Base-by-base conservation (phyloP, 2,888 invertebrate species). In the Idaea aversata region DNA sequence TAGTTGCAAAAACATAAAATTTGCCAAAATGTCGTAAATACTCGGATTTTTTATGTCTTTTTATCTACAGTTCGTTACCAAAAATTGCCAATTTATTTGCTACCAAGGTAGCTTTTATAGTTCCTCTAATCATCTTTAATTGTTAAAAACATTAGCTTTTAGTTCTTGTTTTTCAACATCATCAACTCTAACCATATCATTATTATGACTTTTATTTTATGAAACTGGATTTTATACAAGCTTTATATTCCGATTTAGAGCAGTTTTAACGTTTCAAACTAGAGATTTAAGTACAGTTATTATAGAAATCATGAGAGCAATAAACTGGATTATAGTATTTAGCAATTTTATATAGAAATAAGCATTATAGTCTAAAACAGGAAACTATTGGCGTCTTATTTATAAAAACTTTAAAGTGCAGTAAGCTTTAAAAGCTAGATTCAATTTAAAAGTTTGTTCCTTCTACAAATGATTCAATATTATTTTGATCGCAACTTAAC, bases 61-160 rank as follows among this genome's bases (percentile, higher is more conserved):
- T 47, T 47, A 47, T 47, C 47, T 47, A 47, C 7, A 47, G 47
- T 10, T 47, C 47, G 47, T 47, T 47, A 47, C 13, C 47, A 47
- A 47, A 47, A 47, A 47, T 47, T 47, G 47, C 7, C 47, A 5
- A 47, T 47, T 47, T 47, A 47, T 47, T 13, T 47, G 47, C 47
- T 47, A 47, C 47, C 47, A 47, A 47, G 47, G 47, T 47, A 47
- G 47, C 47, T 47, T 47, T 47, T 47, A 47, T 47, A 47, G 47
- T 13, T 47, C 13, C 13, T 47, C 47, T 10, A 47, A 47, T 47
- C 47, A 5, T 47, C 47, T 47, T 47, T 13, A 13, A 47, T 47
- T 47, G 47, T 47, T 47, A 47, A 13, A 47, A 47, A 47, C 47
- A 47, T 47, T 47, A 13, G 47, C 47, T 47, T 47, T 47, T 47